phyloP scores from a whole-genome alignment of 1,140 invertebrate species.

The Metaphire vulgaris region DNA sequence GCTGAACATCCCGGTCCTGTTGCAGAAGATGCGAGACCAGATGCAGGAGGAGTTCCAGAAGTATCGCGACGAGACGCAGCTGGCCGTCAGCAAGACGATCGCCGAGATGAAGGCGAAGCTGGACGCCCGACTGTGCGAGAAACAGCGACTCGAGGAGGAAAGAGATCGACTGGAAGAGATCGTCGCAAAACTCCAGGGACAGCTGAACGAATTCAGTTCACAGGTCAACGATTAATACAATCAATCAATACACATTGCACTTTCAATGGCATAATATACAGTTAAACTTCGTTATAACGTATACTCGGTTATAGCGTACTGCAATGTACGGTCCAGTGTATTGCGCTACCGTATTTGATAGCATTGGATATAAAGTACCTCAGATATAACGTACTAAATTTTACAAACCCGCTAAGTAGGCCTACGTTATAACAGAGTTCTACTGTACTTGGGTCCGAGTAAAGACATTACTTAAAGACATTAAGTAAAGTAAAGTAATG shows the following conservation, averaged over 20 bases:
- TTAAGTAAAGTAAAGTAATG: too few relatives aligned
- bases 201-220: background rate
- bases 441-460: too few relatives aligned
- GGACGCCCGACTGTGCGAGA: background rate
- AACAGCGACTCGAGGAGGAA: background rate
- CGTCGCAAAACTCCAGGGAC: background rate
- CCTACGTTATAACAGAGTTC: too few relatives aligned
- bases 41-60: conserved; percentile 1
- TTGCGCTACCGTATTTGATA: too few relatives aligned
- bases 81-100: background rate
- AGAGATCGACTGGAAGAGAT: background rate
- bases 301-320: too few relatives aligned
- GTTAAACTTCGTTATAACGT: background rate
- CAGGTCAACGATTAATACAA: background rate
- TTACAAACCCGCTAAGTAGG: too few relatives aligned
- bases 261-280: background rate
- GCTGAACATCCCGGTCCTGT: background rate
- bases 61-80: background rate
- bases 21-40: background rate
- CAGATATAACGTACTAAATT: too few relatives aligned
- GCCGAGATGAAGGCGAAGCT: background rate
- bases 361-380: too few relatives aligned
- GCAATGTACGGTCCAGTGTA: too few relatives aligned
- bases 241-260: background rate
- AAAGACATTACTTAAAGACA: too few relatives aligned